phyloP scores from a whole-genome alignment of 2,797 vertebrate species.

The Mionectes olivaceus region DNA sequence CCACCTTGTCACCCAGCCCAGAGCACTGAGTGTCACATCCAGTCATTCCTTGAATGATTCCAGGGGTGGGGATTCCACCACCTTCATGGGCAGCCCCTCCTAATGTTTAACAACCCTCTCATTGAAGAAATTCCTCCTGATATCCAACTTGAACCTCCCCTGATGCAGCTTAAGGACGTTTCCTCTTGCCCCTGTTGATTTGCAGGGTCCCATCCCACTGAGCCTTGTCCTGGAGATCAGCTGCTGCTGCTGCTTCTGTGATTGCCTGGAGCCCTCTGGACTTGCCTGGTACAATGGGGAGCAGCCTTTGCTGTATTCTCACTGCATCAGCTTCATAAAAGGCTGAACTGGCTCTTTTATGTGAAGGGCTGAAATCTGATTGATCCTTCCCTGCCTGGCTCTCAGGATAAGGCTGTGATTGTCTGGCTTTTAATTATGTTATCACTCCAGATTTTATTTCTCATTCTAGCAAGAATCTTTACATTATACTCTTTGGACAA shows the following conservation, averaged over 20 bases:
- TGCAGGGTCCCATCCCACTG: background rate
- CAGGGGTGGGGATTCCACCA: background rate
- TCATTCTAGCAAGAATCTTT: conserved; percentile 7
- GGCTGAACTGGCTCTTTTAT: conserved; percentile 3
- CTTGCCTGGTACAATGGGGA: background rate
- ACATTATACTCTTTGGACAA: conserved; percentile 13
- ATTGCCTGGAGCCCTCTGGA: background rate
- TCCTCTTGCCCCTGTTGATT: background rate
- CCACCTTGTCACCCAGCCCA: background rate
- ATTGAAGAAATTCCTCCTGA: background rate
- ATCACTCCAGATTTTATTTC: conserved; percentile 21
- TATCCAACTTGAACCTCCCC: background rate
- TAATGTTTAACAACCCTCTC: too few relatives aligned
- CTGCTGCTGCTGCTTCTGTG: background rate
- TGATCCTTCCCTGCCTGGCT: conserved; percentile 14
- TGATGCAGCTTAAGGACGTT: background rate
- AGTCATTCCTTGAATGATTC: background rate
- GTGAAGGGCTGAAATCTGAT: conserved; percentile 27
- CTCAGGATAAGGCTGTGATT: conserved; percentile 19
- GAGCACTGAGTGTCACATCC: rapidly evolving
- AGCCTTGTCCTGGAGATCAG: background rate
- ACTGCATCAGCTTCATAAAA: conserved; percentile 18
- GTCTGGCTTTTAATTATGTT: conserved; percentile 43
- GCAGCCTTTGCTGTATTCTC: background rate
- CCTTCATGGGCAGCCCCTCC: background rate